These are phyloP conservation scores for Aporophyla lueneburgensis DNA, from an alignment of 2,888 invertebrate species.

Conservation along the genomic window DNA sequence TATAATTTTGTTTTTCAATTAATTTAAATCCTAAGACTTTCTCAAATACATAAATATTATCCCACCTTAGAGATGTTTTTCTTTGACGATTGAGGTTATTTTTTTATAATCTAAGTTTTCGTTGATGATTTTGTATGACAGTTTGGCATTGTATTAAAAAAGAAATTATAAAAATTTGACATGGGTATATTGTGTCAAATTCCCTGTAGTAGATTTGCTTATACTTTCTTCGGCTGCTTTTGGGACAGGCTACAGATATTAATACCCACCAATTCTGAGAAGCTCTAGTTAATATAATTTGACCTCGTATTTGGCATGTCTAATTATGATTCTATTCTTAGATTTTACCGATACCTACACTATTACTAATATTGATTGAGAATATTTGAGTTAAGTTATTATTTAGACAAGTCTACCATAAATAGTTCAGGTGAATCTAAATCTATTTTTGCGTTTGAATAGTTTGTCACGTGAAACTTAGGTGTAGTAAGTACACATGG, in stretches of 20 bases:
- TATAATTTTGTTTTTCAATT: too few relatives aligned
- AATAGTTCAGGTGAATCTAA: neutral
- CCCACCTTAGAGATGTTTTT: neutral
- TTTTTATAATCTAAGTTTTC: neutral
- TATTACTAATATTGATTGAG: conserved; percentile 14
- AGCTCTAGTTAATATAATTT: neutral
- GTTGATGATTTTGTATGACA: neutral
- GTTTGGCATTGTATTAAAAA: neutral
- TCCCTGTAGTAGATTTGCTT: neutral
- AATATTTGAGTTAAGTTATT: conserved; percentile 14
- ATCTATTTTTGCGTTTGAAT: neutral
- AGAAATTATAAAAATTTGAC: neutral
- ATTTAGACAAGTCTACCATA: neutral
- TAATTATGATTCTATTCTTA: conserved; percentile 23
- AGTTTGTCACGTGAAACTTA: neutral
- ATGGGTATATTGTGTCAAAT: neutral
- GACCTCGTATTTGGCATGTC: neutral
- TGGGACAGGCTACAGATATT: too few relatives aligned
- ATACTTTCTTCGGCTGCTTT: too few relatives aligned
- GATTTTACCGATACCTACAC: conserved; percentile 3
- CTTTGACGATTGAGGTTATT: neutral
- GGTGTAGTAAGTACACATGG: too few relatives aligned
- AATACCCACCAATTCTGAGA: too few relatives aligned
- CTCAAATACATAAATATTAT: too few relatives aligned
- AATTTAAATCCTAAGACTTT: too few relatives aligned